Evolutionary conservation across 2,113 vertebrate species (phyloP), one percentile per base, ranked within the genome.

Genomic region (Lutjanus erythropterus): DNA sequence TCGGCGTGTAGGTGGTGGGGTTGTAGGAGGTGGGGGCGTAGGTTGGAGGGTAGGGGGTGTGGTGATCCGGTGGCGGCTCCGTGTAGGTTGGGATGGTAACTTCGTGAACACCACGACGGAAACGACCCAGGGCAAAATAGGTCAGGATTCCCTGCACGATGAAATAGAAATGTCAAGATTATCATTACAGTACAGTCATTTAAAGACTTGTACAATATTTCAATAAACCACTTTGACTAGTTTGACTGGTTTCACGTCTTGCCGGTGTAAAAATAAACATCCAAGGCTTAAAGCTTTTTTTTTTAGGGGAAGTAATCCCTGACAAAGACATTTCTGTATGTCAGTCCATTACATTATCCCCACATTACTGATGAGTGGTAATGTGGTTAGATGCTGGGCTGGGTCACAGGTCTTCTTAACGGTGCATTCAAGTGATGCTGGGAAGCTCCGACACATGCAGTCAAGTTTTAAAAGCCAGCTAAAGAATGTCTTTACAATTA

Each of bases 71-170:
- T 0, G 90, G 93, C 0, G 96, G 95, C 81, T 97, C 97, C 0
- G 86, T 52, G 12, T 96, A 97, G 89, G 87, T 96, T 0, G 91
- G 92, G 44, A 95, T 86, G 37, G 84, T 49, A 49, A 96, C 94
- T 56, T 96, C 96, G 0, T 93, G 90, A 60, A 95, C 93, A 0
- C 97, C 97, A 3, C 93, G 95, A 53, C 95, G 97, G 89, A 96
- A 97, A 47, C 96, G 95, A 83, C 92, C 91, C 86, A 96, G 86
- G 8, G 97, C 96, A 0, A 96, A 95, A 65, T 86, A 91, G 31
- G 96, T 88, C 66, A 97, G 93, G 52, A 94, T 78, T 0, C 93
- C 96, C 97, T 98, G 75, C n/a, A 60, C 0, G 5, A 11, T 10
- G 10, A 70, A 31, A 72, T 2, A 8, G 33, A 68, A 37, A 52